These are phyloP conservation scores for Cygnus atratus DNA, from an alignment of 2,113 vertebrate species.

Conservation along the genomic window DNA sequence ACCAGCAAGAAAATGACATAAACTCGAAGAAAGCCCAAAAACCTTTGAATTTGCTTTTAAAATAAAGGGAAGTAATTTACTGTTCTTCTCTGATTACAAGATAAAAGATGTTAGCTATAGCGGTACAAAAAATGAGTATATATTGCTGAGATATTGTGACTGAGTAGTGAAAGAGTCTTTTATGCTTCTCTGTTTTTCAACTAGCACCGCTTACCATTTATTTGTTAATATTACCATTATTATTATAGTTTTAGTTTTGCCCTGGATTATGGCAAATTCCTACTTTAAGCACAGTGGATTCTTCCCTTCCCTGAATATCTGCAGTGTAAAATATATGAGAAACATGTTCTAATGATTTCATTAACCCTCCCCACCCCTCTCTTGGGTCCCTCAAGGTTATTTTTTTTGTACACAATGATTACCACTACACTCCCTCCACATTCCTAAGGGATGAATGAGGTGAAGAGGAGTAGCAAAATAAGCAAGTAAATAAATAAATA, in stretches of 20 bases:
- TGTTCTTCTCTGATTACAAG: not conserved
- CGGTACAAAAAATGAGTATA: not conserved
- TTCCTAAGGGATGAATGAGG: not conserved
- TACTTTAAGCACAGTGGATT: not conserved
- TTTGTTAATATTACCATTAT: not conserved
- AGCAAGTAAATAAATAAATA: not conserved
- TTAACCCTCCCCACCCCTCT: not conserved
- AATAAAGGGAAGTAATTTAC: not conserved
- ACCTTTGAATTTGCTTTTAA: not conserved
- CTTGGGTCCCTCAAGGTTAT: not conserved
- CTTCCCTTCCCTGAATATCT: conserved; percentile 2
- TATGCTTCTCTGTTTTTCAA: not conserved
- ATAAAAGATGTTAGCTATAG: not conserved
- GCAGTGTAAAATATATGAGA: conserved; percentile 16
- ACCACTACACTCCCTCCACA: not conserved
- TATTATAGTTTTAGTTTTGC: not conserved
- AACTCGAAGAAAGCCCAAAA: not conserved
- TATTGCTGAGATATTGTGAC: not conserved
- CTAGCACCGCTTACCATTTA: not conserved
- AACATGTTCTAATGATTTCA: conserved; percentile 43
- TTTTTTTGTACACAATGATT: conserved; percentile 2
- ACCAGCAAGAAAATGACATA: too few species aligned
- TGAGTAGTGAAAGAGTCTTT: not conserved
- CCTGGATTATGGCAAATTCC: not conserved
- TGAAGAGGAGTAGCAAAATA: conserved; percentile 10